Evolutionary conservation across 2,797 vertebrate genomes (phyloP).

Genomic region (Siniperca undulata): DNA sequence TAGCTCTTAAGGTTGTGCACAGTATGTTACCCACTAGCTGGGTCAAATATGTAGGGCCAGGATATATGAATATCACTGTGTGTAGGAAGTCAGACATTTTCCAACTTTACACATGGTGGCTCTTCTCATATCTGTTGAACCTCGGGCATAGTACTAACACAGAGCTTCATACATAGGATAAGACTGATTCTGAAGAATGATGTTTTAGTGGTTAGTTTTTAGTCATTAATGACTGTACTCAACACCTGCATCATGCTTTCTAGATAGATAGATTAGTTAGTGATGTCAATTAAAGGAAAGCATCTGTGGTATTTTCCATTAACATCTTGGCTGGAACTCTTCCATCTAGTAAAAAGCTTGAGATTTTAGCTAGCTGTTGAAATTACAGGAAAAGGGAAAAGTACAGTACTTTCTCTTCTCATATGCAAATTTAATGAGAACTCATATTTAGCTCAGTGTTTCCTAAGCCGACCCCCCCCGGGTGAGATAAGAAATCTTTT

Average conservation of each 20-base stretch:
- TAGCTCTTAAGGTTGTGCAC: conserved; percentile 23
- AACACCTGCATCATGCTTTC: background rate
- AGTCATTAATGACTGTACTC: background rate
- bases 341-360: conserved; percentile 29
- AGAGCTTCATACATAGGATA: too few species aligned
- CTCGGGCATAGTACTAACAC: too few species aligned
- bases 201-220: background rate
- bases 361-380: conserved; percentile 24
- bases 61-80: background rate
- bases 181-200: too few species aligned
- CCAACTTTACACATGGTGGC: background rate
- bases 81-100: background rate
- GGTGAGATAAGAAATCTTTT: conserved; percentile 52
- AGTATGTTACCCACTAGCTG: background rate
- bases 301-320: conserved; percentile 27
- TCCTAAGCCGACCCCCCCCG: conserved; percentile 30
- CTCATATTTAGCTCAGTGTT: conserved; percentile 58
- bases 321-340: conserved; percentile 28
- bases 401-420: conserved; percentile 18
- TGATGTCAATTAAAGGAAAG: background rate
- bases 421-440: conserved; percentile 67
- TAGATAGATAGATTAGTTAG: too few species aligned
- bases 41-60: background rate
- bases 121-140: background rate
- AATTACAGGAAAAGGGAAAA: conserved; percentile 22